Evolutionary conservation across 2,888 invertebrate species (phyloP), one percentile per base, ranked within the genome.

Genomic region (Plagodis pulveraria): DNA sequence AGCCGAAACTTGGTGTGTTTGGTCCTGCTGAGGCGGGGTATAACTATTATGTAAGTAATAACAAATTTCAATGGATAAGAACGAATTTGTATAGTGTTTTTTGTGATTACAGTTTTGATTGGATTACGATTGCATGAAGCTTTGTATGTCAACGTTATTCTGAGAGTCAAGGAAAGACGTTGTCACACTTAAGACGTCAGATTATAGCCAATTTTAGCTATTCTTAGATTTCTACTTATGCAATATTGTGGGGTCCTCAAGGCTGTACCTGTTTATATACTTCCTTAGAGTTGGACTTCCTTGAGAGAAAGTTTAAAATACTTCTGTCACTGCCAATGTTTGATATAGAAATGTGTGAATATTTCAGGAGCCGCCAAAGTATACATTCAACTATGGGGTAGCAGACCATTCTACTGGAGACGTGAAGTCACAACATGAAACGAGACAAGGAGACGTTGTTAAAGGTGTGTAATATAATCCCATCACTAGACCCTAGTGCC

Each of bases 341-440:
- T 35, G n/a, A 46, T n/a, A 50, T n/a, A 0, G n/a, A 50, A 7
- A 11, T 47, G 33, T 50, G 10, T 50, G 36, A 22, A 9, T 42
- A 6, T 71, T 77, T 45, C 74, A 94, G 94, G 93, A 94, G 67
- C 87, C 91, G 60, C 94, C 95, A 0, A 94, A 93, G 80, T 95
- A 95, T 66, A 90, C 94, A 1, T 95, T 94, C 69, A 94, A 94
- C 71, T 95, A 95, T 69, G 95, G 95, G 22, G 95, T 95, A 46
- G 94, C 94, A 11, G 95, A 95, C 77, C 94, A 93, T 64, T 72
- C 80, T 1, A 93, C 93, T 0, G 93, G 93, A 33, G 95, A 95
- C 74, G 93, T 95, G 0, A 95, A 95, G 75, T 94, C 94, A 6
- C 95, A 95, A 71, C 94, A 94, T 62, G 95, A 95, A 76, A 93